Percentiles rank a stretch among this genome's conserved stretches.
Evolutionary conservation across 2,797 vertebrate genomes (phyloP).

Genomic region (Anolis apletophallus): DNA sequence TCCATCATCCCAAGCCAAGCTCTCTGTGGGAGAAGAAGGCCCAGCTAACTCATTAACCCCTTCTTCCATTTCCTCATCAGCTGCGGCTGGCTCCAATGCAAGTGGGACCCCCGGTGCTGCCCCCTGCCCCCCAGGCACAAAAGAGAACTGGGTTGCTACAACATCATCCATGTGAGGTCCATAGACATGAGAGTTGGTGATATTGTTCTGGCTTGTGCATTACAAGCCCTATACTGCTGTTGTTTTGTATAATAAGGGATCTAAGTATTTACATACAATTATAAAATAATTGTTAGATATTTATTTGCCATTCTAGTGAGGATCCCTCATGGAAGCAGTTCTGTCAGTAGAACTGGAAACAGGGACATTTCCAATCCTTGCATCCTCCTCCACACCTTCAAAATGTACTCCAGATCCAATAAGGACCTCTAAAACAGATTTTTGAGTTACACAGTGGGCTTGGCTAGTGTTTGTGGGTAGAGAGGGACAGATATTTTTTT

Average conservation of each 20-base stretch:
- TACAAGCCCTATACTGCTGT: not conserved
- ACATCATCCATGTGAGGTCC: no score
- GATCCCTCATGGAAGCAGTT: not conserved
- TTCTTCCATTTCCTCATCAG: no score
- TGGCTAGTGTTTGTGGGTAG: not conserved
- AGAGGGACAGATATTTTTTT: not conserved
- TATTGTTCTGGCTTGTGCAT: not conserved
- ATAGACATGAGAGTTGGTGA: not conserved
- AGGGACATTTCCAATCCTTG: no score
- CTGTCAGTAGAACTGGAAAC: not conserved
- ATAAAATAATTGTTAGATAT: slow-evolving; percentile 6
- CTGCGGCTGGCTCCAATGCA: no score
- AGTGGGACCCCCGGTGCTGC: no score
- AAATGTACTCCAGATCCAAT: not conserved
- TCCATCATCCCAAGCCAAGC: no score
- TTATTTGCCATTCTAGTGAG: not conserved
- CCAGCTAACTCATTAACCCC: no score
- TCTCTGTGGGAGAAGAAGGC: no score
- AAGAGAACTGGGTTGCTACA: no score
- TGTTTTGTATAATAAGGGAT: slow-evolving; percentile 18
- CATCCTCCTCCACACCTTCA: no score
- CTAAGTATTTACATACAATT: rapidly evolving
- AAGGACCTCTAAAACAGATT: not conserved
- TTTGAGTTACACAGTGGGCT: not conserved
- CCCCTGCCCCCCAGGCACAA: no score